Conservation (phyloP, 2,888 invertebrate genomes). For the Rhaphigaster nebulosa region DNA sequence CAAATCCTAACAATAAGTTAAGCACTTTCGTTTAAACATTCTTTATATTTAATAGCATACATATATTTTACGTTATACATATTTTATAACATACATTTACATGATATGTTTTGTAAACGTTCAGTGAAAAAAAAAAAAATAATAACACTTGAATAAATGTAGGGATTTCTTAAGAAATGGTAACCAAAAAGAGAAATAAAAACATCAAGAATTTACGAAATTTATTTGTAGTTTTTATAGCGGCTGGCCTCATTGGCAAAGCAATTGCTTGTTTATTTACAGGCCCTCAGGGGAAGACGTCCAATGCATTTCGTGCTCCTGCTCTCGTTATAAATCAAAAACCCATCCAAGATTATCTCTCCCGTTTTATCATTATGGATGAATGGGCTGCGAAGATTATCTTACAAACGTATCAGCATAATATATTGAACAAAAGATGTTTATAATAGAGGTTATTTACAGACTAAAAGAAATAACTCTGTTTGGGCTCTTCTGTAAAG, state of each 20-base stretch:
- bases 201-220: not conserved
- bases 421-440: too few relatives aligned
- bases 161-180: too few relatives aligned
- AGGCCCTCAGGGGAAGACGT: not conserved
- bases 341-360: not conserved
- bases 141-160: too few relatives aligned
- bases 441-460: not conserved
- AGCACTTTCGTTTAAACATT: too few relatives aligned
- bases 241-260: constrained; percentile 10
- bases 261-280: not conserved
- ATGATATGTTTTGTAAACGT: too few relatives aligned
- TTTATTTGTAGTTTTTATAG: not conserved
- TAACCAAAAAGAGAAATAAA: too few relatives aligned
- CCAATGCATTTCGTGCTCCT: constrained; percentile 1
- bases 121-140: too few relatives aligned
- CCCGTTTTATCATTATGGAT: not conserved
- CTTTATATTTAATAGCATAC: too few relatives aligned
- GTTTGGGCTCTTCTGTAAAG: not conserved
- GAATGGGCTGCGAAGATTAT: not conserved
- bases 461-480: not conserved
- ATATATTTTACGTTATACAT: too few relatives aligned
- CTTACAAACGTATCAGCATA: not conserved
- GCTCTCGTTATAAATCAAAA: not conserved
- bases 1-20: too few relatives aligned
- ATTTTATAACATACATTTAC: too few relatives aligned